Evolutionary conservation across 2,888 invertebrate species (phyloP).

Genomic region (Cephonodes hylas): DNA sequence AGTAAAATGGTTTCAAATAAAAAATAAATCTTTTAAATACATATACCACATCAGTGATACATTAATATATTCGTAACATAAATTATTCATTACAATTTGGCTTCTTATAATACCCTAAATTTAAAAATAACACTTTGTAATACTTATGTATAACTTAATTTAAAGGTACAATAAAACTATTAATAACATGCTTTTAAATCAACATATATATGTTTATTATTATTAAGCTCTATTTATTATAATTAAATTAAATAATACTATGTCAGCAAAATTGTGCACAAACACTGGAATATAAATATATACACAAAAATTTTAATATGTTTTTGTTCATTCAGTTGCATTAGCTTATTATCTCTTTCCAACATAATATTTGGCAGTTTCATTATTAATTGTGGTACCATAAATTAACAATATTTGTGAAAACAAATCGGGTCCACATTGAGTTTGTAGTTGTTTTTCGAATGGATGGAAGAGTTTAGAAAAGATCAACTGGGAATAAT

Average conservation of each 20-base stretch:
- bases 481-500: too few relatives aligned
- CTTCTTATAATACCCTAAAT: background rate
- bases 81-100: background rate
- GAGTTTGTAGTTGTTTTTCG: too few relatives aligned
- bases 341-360: too few relatives aligned
- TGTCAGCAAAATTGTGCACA: constrained; percentile 14
- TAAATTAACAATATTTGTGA: too few relatives aligned
- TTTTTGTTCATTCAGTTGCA: background rate
- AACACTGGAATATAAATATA: background rate
- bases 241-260: constrained; percentile 1
- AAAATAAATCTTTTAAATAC: too few relatives aligned
- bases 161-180: background rate
- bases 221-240: background rate
- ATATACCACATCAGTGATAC: background rate
- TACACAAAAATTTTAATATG: background rate
- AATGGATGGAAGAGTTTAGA: too few relatives aligned
- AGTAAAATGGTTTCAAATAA: too few relatives aligned
- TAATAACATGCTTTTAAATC: background rate
- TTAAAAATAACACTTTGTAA: background rate
- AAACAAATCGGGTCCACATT: too few relatives aligned
- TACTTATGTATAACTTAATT: background rate
- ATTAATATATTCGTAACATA: background rate
- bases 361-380: too few relatives aligned
- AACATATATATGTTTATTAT: background rate
- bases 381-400: too few relatives aligned